Percentiles rank a stretch among this genome's conserved stretches.
Conservation (phyloP, 2,113 vertebrate species). For the Rhinolophus sinicus region DNA sequence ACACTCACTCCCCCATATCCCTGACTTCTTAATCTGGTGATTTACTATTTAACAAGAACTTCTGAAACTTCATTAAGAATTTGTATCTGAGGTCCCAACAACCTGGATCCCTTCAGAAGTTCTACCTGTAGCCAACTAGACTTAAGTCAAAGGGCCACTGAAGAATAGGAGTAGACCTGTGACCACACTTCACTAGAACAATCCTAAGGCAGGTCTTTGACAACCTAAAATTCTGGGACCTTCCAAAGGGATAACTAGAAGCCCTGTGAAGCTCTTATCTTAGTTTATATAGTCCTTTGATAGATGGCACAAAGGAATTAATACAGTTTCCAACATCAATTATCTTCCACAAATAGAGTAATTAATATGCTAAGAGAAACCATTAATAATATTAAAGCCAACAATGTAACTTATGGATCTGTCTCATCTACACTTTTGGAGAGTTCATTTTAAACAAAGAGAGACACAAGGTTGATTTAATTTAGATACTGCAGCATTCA, state of each 20-base stretch:
- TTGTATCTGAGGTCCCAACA: neutral
- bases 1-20: neutral
- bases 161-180: neutral
- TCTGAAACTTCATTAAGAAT: neutral
- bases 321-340: neutral
- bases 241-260: neutral
- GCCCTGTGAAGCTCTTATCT: neutral
- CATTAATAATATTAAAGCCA: conserved; percentile 24
- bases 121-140: neutral
- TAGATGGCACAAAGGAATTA: neutral
- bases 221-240: neutral
- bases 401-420: neutral
- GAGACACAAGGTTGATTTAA: neutral
- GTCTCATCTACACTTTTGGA: neutral
- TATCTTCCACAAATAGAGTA: neutral
- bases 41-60: conserved; percentile 17
- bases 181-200: neutral
- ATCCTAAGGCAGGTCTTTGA: neutral
- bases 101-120: neutral
- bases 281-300: neutral
- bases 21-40: neutral
- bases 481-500: neutral
- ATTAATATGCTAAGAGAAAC: neutral
- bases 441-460: conserved; percentile 11
- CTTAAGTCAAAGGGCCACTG: neutral